Conservation (phyloP, 2,113 vertebrate genomes). For the Lepus europaeus region DNA sequence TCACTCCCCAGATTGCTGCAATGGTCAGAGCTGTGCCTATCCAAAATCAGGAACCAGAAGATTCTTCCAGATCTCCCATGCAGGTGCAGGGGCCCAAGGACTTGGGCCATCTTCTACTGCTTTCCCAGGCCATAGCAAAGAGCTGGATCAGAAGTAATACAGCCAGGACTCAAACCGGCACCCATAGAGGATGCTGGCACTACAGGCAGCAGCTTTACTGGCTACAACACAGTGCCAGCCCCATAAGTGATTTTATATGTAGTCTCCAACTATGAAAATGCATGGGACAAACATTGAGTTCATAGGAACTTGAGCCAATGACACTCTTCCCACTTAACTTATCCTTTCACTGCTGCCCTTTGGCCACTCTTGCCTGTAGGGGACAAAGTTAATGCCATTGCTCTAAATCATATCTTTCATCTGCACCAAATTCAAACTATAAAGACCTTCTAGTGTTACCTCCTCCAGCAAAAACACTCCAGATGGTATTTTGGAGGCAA, state of each 20-base stretch:
- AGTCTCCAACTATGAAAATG: conserved; percentile 19
- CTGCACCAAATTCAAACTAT: conserved; percentile 36
- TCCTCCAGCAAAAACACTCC: not conserved
- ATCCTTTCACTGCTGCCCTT: not conserved
- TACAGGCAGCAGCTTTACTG: too few species aligned
- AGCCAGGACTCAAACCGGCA: too few species aligned
- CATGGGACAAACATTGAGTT: not conserved
- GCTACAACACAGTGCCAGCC: too few species aligned
- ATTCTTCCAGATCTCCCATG: too few species aligned
- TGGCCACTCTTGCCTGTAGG: not conserved
- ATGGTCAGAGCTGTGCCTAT: too few species aligned
- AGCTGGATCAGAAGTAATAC: too few species aligned
- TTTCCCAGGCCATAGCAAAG: too few species aligned
- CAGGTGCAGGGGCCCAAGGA: too few species aligned
- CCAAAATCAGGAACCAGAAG: too few species aligned
- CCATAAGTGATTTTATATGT: not conserved
- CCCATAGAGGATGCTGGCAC: too few species aligned
- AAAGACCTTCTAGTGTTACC: conserved; percentile 7
- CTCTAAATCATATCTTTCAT: conserved; percentile 21
- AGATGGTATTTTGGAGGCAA: not conserved
- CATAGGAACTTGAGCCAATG: not conserved
- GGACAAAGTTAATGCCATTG: conserved; percentile 45
- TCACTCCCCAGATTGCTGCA: too few species aligned
- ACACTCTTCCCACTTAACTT: not conserved
- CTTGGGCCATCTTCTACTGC: too few species aligned